phyloP scores from a whole-genome alignment of 2,113 vertebrate species.

The Opisthocomus hoazin region DNA sequence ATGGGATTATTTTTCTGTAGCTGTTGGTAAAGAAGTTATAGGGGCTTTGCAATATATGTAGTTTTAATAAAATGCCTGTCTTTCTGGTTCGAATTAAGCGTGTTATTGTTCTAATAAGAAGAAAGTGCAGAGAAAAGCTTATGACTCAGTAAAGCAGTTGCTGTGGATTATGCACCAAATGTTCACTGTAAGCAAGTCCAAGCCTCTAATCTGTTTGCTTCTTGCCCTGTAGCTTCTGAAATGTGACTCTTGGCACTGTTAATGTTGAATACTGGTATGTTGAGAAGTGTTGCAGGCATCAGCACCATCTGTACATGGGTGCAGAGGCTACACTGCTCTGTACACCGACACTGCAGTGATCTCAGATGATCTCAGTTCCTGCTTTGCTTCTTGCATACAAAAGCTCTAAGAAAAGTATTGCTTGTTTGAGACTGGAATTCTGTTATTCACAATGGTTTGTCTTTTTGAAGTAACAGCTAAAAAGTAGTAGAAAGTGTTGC shows the following conservation, averaged over 20 bases:
- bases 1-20: neutral
- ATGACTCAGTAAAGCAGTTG: neutral
- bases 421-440: neutral
- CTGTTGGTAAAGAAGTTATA: neutral
- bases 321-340: neutral
- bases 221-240: neutral
- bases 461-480: neutral
- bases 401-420: neutral
- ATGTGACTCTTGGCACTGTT: constrained; percentile 7
- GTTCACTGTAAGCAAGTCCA: neutral
- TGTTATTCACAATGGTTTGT: neutral
- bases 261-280: neutral
- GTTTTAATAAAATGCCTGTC: neutral
- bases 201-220: constrained; percentile 8
- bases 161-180: neutral
- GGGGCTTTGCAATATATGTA: neutral
- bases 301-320: neutral
- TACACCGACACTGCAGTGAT: neutral
- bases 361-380: neutral
- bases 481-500: neutral
- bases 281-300: neutral
- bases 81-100: neutral
- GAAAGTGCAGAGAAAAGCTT: neutral
- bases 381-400: neutral
- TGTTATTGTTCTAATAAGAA: neutral